phyloP scores from a whole-genome alignment of 2,888 invertebrate species.

The Andrena minutula region DNA sequence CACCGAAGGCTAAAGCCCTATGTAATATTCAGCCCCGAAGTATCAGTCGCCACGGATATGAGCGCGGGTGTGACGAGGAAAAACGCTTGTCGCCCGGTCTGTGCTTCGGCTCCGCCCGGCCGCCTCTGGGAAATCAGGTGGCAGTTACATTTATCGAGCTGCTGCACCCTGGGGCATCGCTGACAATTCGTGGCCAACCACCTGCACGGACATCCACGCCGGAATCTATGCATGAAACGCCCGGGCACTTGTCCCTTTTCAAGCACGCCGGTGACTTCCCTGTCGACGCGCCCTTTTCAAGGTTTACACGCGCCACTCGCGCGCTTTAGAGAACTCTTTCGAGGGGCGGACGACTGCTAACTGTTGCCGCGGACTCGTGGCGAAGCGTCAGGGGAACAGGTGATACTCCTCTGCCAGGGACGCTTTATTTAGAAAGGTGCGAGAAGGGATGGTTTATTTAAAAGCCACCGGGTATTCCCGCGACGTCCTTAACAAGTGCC shows the following conservation, averaged over 20 bases:
- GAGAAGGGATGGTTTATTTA: conserved; percentile 24
- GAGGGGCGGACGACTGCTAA: neutral
- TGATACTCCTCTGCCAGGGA: conserved; percentile 1
- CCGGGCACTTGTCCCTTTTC: neutral
- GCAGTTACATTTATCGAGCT: conserved; percentile 56
- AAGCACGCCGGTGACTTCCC: neutral
- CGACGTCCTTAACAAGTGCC: conserved; percentile 25
- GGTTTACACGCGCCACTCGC: neutral
- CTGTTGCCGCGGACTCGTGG: neutral
- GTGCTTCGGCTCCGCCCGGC: conserved; percentile 18
- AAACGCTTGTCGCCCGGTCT: conserved; percentile 36
- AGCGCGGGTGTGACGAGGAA: conserved; percentile 14
- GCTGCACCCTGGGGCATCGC: conserved; percentile 14
- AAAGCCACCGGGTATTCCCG: conserved; percentile 16
- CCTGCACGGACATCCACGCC: conserved; percentile 39
- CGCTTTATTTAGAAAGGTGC: conserved; percentile 40
- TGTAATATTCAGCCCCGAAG: conserved; percentile 46
- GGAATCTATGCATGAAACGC: neutral
- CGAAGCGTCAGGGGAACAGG: conserved; percentile 3
- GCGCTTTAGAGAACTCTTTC: neutral
- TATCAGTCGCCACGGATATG: conserved; percentile 22
- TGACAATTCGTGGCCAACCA: conserved; percentile 56
- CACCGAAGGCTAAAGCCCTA: conserved; percentile 24
- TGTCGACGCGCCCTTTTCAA: neutral
- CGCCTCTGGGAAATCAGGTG: conserved; percentile 60